Evolutionary conservation across 1,140 invertebrate species (phyloP), one percentile per base, ranked within the genome.

Genomic region (Lepidurus arcticus): DNA sequence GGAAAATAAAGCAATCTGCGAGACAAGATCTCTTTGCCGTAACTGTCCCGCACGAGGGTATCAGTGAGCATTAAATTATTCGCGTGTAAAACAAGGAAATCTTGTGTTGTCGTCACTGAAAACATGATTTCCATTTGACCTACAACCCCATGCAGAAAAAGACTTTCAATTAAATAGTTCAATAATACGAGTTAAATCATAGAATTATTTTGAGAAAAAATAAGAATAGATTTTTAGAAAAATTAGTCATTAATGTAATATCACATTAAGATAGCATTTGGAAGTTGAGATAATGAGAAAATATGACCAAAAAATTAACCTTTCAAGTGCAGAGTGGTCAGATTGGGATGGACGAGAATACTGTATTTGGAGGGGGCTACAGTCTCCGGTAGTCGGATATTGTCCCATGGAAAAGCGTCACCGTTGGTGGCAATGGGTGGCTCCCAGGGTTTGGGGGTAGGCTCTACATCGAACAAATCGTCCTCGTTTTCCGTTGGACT

Each of bases 301-400:
- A 47, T 16, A 5, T 47, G 34, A 34, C 26, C 34, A 34, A 34
- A 34, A 34, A 34, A 34, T 34, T 86, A 84, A 94, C 93, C 94
- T 89, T 92, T 92, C 73, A 96, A 90, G 84, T 93, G 92, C 74
- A 94, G 88, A 44, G 93, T 95, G 26, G 94, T 96, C 26, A 98
- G 86, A 86, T 98, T 97, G 74, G 96, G 96, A 87, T 97, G 95
- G 78, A 98, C 91, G 83, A 91, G 92, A 42, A 98, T 89, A 82
- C 92, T 92, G 84, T 98, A 98, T 80, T 92, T 90, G 80, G 91
- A 87, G 42, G 96, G 96, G 82, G 90, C 89, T 34, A 92, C 88
- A 83, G 91, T 91, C 47, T 87, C 88, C 7, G 97, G 97, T 81
- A 98, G 88, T 78, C 94, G 89, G 79, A 94, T 88, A 82, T 92